These are phyloP conservation scores for Thereva unica DNA, from an alignment of 2,888 invertebrate genomes.

Conservation along the genomic window DNA sequence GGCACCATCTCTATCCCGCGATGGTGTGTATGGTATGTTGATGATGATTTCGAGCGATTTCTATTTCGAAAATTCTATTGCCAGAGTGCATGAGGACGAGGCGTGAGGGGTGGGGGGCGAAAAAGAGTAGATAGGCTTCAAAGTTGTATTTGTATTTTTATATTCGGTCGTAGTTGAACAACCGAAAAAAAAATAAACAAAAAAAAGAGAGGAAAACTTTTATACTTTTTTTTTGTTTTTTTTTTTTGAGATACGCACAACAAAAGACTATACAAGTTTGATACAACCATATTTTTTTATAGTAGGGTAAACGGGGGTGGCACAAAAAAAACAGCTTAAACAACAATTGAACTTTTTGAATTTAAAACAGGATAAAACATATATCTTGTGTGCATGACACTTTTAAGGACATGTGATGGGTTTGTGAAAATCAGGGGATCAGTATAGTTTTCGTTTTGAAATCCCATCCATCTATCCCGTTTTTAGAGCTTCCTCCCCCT, in stretches of 20 bases:
- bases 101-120: too few species aligned
- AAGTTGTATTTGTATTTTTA: conserved; percentile 33
- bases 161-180: not conserved
- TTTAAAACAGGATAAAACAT: conserved; percentile 19
- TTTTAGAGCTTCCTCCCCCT: conserved; percentile 18
- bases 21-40: too few species aligned
- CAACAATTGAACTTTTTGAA: conserved; percentile 38
- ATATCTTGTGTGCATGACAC: conserved; percentile 33
- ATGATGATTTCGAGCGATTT: too few species aligned
- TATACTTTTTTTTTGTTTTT: too few species aligned
- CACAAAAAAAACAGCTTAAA: conserved; percentile 34
- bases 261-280: not conserved
- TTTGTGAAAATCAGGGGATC: conserved; percentile 22
- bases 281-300: not conserved
- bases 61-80: too few species aligned
- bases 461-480: conserved; percentile 11
- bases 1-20: not conserved
- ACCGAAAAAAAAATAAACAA: not conserved
- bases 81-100: too few species aligned
- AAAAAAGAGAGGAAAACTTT: not conserved
- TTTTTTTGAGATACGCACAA: not conserved
- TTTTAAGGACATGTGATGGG: conserved; percentile 37
- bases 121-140: conserved; percentile 9
- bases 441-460: conserved; percentile 18
- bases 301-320: not conserved